A percentile compares a stretch with the other conserved stretches of the same genome.
These are phyloP conservation scores for Araneus ventricosus DNA, from an alignment of 1,140 invertebrate species.

Conservation along the genomic window DNA sequence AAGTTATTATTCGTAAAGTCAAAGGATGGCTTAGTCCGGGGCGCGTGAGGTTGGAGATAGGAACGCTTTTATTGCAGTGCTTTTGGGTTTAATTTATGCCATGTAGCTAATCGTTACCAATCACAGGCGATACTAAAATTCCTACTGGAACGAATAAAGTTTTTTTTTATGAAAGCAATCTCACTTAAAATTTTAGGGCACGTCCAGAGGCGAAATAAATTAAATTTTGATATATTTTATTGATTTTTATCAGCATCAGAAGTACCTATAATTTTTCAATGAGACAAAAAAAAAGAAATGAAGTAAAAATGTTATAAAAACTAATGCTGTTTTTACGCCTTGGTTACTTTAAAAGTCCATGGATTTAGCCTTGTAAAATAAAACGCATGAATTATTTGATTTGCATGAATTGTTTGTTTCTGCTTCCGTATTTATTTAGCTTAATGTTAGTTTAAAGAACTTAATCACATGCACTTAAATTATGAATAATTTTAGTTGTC, in stretches of 20 bases:
- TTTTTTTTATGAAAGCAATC: not conserved
- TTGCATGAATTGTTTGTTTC: no score
- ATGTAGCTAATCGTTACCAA: not conserved
- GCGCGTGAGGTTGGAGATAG: not conserved
- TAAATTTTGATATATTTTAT: not conserved
- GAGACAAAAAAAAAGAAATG: no score
- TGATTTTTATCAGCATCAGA: not conserved
- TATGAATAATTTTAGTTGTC: no score
- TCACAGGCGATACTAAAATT: not conserved
- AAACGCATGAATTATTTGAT: no score
- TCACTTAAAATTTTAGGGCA: not conserved
- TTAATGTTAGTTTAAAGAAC: no score
- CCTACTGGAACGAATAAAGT: not conserved
- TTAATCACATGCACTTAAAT: no score
- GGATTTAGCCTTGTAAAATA: no score
- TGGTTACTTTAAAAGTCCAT: no score
- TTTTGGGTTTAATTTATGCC: constrained; percentile 45
- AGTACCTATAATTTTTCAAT: no score
- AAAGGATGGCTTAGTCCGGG: not conserved
- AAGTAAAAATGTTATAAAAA: no score
- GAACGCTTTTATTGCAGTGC: not conserved
- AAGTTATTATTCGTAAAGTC: constrained; percentile 37
- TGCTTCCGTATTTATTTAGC: no score
- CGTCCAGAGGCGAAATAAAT: not conserved
- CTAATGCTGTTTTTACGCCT: no score